A percentile compares a stretch with the other conserved stretches of the same genome.
These are phyloP conservation scores for Oryctes rhinoceros DNA, from an alignment of 1,140 invertebrate species.

Conservation along the genomic window DNA sequence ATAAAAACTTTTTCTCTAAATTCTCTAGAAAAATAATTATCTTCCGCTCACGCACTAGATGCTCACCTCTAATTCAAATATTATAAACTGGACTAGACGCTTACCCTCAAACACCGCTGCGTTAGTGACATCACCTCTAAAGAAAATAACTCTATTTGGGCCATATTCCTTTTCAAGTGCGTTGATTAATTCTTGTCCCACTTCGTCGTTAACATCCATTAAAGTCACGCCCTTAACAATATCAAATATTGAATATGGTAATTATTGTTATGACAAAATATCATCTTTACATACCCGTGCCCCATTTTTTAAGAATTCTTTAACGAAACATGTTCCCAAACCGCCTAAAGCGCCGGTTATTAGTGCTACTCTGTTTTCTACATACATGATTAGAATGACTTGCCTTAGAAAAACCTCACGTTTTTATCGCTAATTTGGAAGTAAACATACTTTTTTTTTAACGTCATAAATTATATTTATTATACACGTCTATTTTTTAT, in stretches of 20 bases:
- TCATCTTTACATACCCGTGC: background rate
- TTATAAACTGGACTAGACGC: background rate
- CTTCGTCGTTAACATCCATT: slow-evolving; percentile 49
- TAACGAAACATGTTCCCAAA: background rate
- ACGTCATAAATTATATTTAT: too few relatives aligned
- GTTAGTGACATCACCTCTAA: slow-evolving; percentile 49
- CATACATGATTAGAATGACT: background rate
- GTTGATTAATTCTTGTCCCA: slow-evolving; percentile 47
- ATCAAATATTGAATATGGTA: background rate
- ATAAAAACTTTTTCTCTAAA: too few relatives aligned
- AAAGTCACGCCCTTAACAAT: slow-evolving; percentile 51
- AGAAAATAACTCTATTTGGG: slow-evolving; percentile 49
- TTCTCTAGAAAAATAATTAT: too few relatives aligned
- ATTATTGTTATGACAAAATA: background rate
- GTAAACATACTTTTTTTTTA: too few relatives aligned
- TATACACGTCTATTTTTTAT: too few relatives aligned
- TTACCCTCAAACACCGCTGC: slow-evolving; percentile 51
- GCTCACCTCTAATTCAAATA: too few relatives aligned
- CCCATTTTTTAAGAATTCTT: slow-evolving; percentile 14
- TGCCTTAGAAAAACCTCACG: too few relatives aligned
- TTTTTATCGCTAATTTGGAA: too few relatives aligned
- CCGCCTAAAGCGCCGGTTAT: background rate
- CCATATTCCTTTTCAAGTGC: slow-evolving; percentile 54
- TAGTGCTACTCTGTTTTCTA: background rate
- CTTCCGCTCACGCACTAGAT: too few relatives aligned